Base-by-base conservation (phyloP, 2,888 invertebrate genomes). In the Lasioglossum oenotherae region DNA sequence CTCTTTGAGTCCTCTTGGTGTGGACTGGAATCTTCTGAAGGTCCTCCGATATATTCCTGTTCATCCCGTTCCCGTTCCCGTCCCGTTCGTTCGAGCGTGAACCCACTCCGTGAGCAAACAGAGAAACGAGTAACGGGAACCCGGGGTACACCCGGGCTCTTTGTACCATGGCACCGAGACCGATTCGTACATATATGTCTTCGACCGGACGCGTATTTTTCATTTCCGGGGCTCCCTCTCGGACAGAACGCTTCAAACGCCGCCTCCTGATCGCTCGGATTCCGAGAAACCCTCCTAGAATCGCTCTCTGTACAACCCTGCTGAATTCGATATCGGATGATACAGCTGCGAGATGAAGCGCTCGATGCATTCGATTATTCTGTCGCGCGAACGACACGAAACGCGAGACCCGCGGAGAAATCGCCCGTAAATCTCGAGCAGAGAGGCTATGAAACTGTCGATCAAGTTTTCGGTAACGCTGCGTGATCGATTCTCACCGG, bases 21-120 rank as follows among this genome's bases (percentile, higher is more conserved):
- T n/a, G 60, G 31, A 44, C 64, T 77, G 76, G 85, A 88, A 88
- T 91, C 88, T 90, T 91, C 89, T 86, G 84, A 83, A 78, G 35
- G 60, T 35, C 81, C 83, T 85, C 82, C 89, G 81, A 85, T 82
- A 81, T 87, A 81, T 89, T 85, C 78, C 78, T 80, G 84, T 80
- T 86, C 84, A 81, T 85, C 81, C 38, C 35, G 35, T 23, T 19
- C 67, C 31, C 16, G 31, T 31, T 46, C 31, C 64, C 64, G 81
- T 67, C 64, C 57, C 72, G 44, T 71, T 80, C 64, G 82, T 80
- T 82, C 80, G 79, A 84, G 80, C 85, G 74, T 74, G 49, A 82
- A 72, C 72, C 19, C 77, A 44, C 74, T 60, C 46, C 64, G 71
- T 64, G 64, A 81, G 80, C 80, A 80, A 80, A 73, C 64, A 81